phyloP scores from a whole-genome alignment of 2,797 vertebrate genomes.

The Bovichtus variegatus region DNA sequence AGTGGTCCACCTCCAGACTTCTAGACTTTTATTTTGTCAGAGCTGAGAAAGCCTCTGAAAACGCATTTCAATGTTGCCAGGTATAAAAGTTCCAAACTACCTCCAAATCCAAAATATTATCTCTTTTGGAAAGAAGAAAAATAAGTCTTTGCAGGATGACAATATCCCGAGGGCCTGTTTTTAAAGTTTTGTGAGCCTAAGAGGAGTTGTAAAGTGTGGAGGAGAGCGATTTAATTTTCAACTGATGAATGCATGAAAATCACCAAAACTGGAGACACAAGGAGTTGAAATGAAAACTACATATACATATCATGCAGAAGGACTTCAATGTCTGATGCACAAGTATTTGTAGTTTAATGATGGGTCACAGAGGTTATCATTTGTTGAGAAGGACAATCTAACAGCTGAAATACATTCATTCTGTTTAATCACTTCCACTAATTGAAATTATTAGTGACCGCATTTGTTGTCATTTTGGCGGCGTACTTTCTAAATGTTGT shows the following conservation, averaged over 20 bases:
- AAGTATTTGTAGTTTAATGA: too few species aligned
- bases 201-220: background rate
- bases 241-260: conserved; percentile 7
- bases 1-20: too few species aligned
- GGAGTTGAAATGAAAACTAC: background rate
- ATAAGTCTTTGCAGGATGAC: background rate
- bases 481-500: background rate
- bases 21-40: too few species aligned
- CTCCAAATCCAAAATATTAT: background rate
- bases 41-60: too few species aligned
- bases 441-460: too few species aligned
- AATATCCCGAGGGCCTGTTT: background rate
- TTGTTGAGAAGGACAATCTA: too few species aligned
- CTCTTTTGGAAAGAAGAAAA: background rate
- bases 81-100: background rate
- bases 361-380: background rate
- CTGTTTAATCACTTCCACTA: too few species aligned
- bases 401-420: too few species aligned
- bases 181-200: background rate
- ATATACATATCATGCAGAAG: too few species aligned
- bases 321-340: too few species aligned
- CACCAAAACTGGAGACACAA: background rate
- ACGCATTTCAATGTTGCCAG: background rate
- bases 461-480: too few species aligned
- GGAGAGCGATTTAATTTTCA: background rate